phyloP scores from a whole-genome alignment of 2,888 invertebrate genomes.

The Deladenus siricidicola region DNA sequence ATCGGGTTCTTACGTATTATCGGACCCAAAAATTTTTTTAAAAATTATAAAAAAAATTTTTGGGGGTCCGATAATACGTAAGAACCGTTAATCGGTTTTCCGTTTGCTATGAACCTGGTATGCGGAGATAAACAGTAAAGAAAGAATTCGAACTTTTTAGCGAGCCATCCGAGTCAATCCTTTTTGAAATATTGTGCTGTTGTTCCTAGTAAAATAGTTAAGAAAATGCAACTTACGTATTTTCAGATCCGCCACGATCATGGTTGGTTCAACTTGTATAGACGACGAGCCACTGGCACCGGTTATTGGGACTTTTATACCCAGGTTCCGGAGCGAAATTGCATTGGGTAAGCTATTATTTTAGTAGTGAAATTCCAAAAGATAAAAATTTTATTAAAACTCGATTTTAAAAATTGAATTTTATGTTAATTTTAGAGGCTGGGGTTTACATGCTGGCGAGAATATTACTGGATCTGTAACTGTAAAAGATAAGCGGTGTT shows the following conservation, averaged over 20 bases:
- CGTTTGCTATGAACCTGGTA: no score
- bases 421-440: constrained; percentile 36
- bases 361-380: background rate
- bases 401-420: constrained; percentile 1
- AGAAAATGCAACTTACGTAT: constrained; percentile 21
- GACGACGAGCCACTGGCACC: constrained; percentile 43
- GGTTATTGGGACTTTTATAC: constrained; percentile 53
- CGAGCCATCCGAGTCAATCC: no score
- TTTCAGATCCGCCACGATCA: constrained; percentile 45
- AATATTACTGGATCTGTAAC: constrained; percentile 51
- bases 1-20: background rate
- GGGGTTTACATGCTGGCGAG: constrained; percentile 50
- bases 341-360: constrained; percentile 42
- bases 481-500: constrained; percentile 51
- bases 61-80: no score
- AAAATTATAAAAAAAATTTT: background rate
- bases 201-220: background rate
- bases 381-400: background rate
- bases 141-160: no score
- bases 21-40: background rate
- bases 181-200: background rate
- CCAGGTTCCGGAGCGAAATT: constrained; percentile 51
- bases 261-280: constrained; percentile 49
- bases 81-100: no score
- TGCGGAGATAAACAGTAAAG: no score